Evolutionary conservation across 2,888 invertebrate species (phyloP), one percentile per base, ranked within the genome.

Genomic region (Tineola bisselliella): DNA sequence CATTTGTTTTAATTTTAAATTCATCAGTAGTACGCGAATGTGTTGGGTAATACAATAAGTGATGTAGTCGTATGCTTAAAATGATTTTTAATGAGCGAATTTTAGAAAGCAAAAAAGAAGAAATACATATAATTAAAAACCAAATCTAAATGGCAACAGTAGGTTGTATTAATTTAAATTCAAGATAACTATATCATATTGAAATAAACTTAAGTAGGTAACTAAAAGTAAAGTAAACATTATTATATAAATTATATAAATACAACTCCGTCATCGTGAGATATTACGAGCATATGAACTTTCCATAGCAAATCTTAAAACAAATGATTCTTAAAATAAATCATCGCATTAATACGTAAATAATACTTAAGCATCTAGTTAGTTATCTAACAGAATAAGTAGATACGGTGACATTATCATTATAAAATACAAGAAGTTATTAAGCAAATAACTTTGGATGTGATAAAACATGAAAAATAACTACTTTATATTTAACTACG

Each of bases 271-370:
- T 48, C 48, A 48, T 48, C 15, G 48, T 48, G 48, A 48, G 48
- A 48, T 48, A 48, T 48, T 48, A 48, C n/a, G n/a, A n/a, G n/a
- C n/a, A n/a, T 48, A 25, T 54, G 54, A 58, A 58, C 33, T 58
- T 58, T 58, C 58, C 58, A 58, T 58, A 33, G 30, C 17, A 58
- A 58, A 58, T 58, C 58, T 58, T 58, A 58, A 56, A 58, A 58
- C 58, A 58, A 58, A 58, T 58, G 18, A 10, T 33, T 58, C 58
- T 33, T 58, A 58, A 33, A 58, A 58, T 58, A 58, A 58, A 58
- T 58, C 58, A 33, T 33, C 33, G 19, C 58, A 33, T 58, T 58
- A 58, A 58, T 31, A 33, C 58, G 31, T 58, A 58, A 58, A 58
- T 33, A 58, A 58, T 58, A 56, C 58, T 15, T 33, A 33, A 58